Base-by-base conservation (phyloP, 2,797 vertebrate species). In the Lateolabrax maculatus region DNA sequence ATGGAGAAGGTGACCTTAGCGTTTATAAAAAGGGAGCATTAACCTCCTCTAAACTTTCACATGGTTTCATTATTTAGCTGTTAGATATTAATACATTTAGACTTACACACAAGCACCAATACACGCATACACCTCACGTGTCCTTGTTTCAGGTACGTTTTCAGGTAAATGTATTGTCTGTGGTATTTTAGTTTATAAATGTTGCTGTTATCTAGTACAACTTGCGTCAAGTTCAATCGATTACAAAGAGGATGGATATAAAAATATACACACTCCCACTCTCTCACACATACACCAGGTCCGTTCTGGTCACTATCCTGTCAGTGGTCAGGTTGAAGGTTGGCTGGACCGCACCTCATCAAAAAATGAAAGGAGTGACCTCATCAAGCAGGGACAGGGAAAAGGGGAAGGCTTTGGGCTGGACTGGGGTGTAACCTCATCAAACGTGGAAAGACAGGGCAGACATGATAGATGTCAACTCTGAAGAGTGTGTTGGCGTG, bases 271-370 rank as follows among this genome's bases (percentile, higher is more conserved):
- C n/a, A 75, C 31, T 6, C 15, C 52, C 29, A n/a, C 55, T 49
- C 44, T 58, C n/a, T 55, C 72, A 39, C 55, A 44, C 36, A 77
- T 44, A 79, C 44, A 70, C 19, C 31, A 58, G 80, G 81, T 86
- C 81, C 77, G 68, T 23, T 53, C 62, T 25, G 79, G 84, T 87
- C 79, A 81, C 49, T 44, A 34, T 66, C 61, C 79, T 84, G 80
- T 90, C 86, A 81, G 61, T 77, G 87, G 86, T 90, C 83, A 87
- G 63, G 89, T 2, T 84, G 84, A 83, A 87, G 84, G 86, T 86
- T 84, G 76, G 69, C 69, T 77, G 71, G 85, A 34, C 58, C 19
- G 21, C 48, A 79, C 79, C 82, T 89, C 84, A 77, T 80, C 71
- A 79, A 21, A 85, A 77, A 89, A 19, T 81, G 75, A 92, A 83